Base-by-base conservation (phyloP, 2,888 invertebrate species). In the Tillus elongatus region DNA sequence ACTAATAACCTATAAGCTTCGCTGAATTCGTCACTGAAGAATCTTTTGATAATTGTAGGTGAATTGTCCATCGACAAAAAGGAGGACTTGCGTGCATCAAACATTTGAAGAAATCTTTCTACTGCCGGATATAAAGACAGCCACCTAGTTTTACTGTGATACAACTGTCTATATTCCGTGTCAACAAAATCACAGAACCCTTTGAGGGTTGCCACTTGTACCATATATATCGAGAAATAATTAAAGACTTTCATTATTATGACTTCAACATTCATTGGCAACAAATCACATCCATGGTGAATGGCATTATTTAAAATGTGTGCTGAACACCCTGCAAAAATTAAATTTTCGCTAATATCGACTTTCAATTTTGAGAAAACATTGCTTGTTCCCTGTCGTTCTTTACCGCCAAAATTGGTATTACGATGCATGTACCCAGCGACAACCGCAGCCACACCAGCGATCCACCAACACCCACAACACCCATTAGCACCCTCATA, bases 371-470 rank as follows among this genome's bases (percentile, higher is more conserved):
- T 32, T 14, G 40, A 26, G 33, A 44, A 43, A 15, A 47, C 40
- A 37, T 50, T 49, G 28, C 39, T 31, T 4, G 31, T 35, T 30
- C 46, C 44, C 30, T 37, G 31, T 12, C 47, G 39, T 29, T 45
- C 14, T 37, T 40, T 32, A 8, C 47, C 46, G 19, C 49, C 47
- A 31, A 50, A 50, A 38, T 50, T 51, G 13, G 43, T 46, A 15
- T 41, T 41, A 13, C 32, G 31, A 26, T 41, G n/a, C n/a, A n/a
- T n/a, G n/a, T n/a, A n/a, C 24, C 13, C 13, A 6, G 9, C 32
- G 15, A n/a, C 13, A 11, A n/a, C n/a, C n/a, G n/a, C n/a, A n/a
- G n/a, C n/a, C n/a, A n/a, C n/a, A n/a, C n/a, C n/a, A n/a, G n/a
- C n/a, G n/a, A n/a, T n/a, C n/a, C n/a, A n/a, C n/a, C n/a, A n/a